Evolutionary conservation across 2,113 vertebrate genomes (phyloP).

Genomic region (Nannospalax galili): DNA sequence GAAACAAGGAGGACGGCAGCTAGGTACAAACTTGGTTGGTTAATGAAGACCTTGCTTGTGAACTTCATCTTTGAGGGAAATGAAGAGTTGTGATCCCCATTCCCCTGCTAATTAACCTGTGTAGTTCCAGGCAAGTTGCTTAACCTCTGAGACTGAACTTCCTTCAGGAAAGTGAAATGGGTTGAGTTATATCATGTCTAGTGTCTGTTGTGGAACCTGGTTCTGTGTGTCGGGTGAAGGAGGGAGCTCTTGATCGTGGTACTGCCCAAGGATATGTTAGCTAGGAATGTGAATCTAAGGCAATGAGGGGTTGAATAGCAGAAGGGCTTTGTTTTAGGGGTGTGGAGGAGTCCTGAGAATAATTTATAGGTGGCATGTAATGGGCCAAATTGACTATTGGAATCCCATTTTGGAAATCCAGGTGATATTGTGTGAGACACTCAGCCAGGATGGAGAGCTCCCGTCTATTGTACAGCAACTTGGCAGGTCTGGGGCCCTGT

Average conservation of each 20-base stretch:
- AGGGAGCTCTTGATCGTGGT: constrained; percentile 19
- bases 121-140: neutral
- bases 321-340: neutral
- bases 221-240: neutral
- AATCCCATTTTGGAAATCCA: neutral
- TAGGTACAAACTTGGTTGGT: neutral
- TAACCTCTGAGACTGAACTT: neutral
- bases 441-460: neutral
- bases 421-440: rapidly evolving
- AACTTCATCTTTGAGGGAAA: neutral
- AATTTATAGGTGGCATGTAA: neutral
- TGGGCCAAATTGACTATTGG: neutral
- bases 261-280: neutral
- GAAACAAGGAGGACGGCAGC: neutral
- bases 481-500: rapidly evolving
- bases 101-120: neutral
- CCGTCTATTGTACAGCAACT: neutral
- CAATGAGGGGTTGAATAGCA: neutral
- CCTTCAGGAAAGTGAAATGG: neutral
- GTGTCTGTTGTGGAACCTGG: neutral
- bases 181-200: neutral
- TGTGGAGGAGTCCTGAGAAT: neutral
- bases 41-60: neutral
- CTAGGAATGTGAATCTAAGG: neutral
- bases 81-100: neutral